Evolutionary conservation across 2,888 invertebrate species (phyloP).

Genomic region (Dinocampus coccinellae): DNA sequence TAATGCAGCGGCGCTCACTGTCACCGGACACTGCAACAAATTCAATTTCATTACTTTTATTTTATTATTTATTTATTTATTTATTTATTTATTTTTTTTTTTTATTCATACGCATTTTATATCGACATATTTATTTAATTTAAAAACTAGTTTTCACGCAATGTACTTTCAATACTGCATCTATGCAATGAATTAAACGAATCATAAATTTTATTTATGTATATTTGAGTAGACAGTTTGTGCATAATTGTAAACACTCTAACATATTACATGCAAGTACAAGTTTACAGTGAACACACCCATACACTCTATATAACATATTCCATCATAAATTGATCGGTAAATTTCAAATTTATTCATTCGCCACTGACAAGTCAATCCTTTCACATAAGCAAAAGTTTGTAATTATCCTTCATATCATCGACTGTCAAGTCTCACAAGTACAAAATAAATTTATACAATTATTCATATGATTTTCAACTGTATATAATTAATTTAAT

Average conservation of each 20-base stretch:
- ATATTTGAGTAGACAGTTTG: background rate
- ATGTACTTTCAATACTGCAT: background rate
- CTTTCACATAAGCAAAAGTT: background rate
- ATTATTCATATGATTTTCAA: too few relatives aligned
- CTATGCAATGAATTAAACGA: background rate
- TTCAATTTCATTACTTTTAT: background rate
- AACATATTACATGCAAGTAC: background rate
- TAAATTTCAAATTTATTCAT: background rate
- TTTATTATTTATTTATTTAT: background rate
- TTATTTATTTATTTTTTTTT: background rate
- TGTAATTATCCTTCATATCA: too few relatives aligned
- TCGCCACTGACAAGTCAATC: background rate
- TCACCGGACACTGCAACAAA: constrained; percentile 66
- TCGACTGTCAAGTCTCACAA: too few relatives aligned
- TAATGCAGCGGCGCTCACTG: constrained; percentile 64
- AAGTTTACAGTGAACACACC: background rate
- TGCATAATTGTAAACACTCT: background rate
- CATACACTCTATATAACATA: background rate
- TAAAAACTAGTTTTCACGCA: background rate
- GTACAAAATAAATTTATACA: too few relatives aligned
- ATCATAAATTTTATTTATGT: background rate
- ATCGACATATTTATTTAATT: background rate
- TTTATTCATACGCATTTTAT: background rate
- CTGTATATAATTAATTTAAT: too few relatives aligned
- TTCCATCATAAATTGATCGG: background rate